phyloP scores from a whole-genome alignment of 2,113 vertebrate species.

The Vulpes ferrilata region DNA sequence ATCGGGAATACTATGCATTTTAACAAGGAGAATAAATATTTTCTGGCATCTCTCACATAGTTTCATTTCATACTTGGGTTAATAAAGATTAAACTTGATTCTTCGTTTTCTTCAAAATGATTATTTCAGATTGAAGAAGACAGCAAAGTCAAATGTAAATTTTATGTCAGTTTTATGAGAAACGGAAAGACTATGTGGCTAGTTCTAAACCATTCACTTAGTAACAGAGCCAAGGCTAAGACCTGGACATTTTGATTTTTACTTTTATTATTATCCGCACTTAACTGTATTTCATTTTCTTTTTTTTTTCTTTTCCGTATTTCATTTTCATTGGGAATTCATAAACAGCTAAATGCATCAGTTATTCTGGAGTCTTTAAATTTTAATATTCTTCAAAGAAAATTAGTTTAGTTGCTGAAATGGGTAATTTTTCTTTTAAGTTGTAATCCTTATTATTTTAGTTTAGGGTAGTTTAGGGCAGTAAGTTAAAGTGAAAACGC shows the following conservation, averaged over 20 bases:
- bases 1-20: background rate
- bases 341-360: background rate
- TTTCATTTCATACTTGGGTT: background rate
- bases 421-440: background rate
- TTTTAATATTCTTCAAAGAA: background rate
- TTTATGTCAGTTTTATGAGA: background rate
- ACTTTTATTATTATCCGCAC: background rate
- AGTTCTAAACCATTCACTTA: constrained; percentile 21
- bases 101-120: constrained; percentile 26
- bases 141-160: background rate
- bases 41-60: background rate
- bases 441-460: constrained; percentile 16
- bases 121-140: constrained; percentile 5
- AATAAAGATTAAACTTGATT: background rate
- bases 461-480: background rate
- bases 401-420: constrained; percentile 14
- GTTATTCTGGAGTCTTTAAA: background rate
- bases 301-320: too few relatives aligned
- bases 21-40: background rate
- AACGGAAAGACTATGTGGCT: background rate
- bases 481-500: background rate
- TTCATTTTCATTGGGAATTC: background rate
- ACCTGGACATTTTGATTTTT: background rate
- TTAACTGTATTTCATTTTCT: background rate
- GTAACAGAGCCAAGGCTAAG: background rate